These are phyloP conservation scores for Barnardius zonarius DNA, from an alignment of 2,113 vertebrate genomes.

Conservation along the genomic window DNA sequence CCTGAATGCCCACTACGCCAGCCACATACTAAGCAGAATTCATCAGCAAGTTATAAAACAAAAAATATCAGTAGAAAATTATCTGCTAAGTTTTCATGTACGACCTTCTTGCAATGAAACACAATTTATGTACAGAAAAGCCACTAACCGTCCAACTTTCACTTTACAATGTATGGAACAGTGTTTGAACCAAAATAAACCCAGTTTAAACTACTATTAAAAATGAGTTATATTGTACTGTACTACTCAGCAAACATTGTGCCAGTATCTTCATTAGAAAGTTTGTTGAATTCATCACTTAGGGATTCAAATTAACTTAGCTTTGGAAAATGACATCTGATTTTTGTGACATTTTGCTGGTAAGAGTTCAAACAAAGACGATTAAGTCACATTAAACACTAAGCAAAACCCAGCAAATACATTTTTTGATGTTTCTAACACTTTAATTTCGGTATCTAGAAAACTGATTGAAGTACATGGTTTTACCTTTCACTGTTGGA, in stretches of 20 bases:
- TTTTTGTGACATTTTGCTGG: background rate
- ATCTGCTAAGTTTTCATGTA: background rate
- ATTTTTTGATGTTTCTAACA: background rate
- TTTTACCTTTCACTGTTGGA: background rate
- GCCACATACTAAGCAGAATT: background rate
- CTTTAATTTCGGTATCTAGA: background rate
- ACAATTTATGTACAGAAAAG: background rate
- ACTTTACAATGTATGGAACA: background rate
- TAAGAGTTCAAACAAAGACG: background rate
- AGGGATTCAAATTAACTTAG: background rate
- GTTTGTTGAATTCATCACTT: background rate
- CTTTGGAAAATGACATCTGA: background rate
- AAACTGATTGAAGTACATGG: background rate
- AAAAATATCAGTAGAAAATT: background rate
- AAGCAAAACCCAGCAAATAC: background rate
- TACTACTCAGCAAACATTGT: background rate
- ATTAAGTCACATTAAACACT: background rate
- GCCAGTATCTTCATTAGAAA: background rate
- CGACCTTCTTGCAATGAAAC: background rate
- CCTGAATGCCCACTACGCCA: background rate
- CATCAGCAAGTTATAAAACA: background rate
- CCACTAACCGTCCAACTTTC: background rate
- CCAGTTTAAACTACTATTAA: background rate
- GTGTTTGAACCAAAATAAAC: background rate
- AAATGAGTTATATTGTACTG: background rate